Percentiles rank a stretch among this genome's conserved stretches.
Evolutionary conservation across 2,797 vertebrate genomes (phyloP).

Genomic region (Lepus oiostolus): DNA sequence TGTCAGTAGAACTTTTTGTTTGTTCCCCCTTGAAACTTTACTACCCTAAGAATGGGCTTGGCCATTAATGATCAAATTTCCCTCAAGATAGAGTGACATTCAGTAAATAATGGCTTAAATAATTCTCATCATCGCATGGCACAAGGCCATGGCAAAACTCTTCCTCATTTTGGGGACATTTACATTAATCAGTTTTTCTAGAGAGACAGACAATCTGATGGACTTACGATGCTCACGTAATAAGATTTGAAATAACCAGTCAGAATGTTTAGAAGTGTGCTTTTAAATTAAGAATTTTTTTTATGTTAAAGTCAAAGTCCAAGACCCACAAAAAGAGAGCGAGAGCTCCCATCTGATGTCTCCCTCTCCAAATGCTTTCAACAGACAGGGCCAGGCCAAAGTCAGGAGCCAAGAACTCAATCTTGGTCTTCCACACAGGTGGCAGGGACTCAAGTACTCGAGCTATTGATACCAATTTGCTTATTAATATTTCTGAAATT

Average conservation of each 20-base stretch:
- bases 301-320: no score
- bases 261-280: not conserved
- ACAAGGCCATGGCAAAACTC: not conserved
- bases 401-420: no score
- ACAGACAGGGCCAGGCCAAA: no score
- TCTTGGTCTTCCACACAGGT: no score
- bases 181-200: not conserved
- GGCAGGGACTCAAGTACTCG: no score
- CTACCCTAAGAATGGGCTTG: not conserved
- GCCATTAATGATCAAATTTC: not conserved
- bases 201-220: not conserved
- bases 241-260: not conserved
- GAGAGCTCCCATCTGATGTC: no score
- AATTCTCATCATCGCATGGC: not conserved
- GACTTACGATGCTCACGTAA: not conserved
- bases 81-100: not conserved
- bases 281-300: no score
- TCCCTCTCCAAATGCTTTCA: no score
- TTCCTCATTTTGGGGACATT: not conserved
- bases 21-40: not conserved
- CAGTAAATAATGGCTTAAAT: constrained; percentile 11
- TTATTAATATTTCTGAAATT: no score
- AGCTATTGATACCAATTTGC: no score
- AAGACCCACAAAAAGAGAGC: no score
- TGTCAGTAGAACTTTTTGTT: not conserved